Base-by-base conservation (phyloP, 2,797 vertebrate genomes). In the Hoplostethus atlanticus region DNA sequence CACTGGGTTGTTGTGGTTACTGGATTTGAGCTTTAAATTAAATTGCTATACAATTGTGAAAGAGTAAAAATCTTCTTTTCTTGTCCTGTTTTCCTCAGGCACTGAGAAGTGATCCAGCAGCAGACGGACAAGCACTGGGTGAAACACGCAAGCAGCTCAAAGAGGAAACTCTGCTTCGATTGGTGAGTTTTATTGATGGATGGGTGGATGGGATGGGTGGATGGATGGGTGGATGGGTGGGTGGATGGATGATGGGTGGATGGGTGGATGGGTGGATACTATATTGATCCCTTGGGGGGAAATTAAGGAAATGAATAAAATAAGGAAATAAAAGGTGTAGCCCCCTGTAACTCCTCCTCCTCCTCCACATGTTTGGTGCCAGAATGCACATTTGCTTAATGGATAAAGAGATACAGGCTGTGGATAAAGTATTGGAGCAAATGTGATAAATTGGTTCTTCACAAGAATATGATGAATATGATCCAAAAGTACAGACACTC, bases 81-180 rank as follows among this genome's bases (percentile, higher is more conserved):
- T 6, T 65, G 11, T 68, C 13, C 30, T 62, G 13, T 61, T 11
- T 81, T 28, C 38, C 65, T 70, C 79, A 99, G 97, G 94, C 89
- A 16, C 77, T 94, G 62, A 97, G 97, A 82, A 93, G 93, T 68
- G 97, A 99, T 28, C 95, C 94, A 9, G 94, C 86, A 62, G 86
- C 95, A 63, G 96, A 99, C 0, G 97, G 96, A 13, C 96, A 96
- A 2, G 94, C 91, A 0, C 91, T 98, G 74, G 96, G 90, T 4
- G 98, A 99, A 90, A 95, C 96, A 15, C 95, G 96, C 71, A 99
- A 98, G 85, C 97, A 99, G 82, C 95, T 99, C 31, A 99, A 98
- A 92, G 98, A 99, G 88, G 98, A 99, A 89, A 99, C 97, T 51
- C 94, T 97, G 68, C 94, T 99, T 53, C 91, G 98, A 83, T 84